A percentile compares a stretch with the other conserved stretches of the same genome.
phyloP scores from a whole-genome alignment of 2,888 invertebrate genomes.

The Galerucella calmariensis region DNA sequence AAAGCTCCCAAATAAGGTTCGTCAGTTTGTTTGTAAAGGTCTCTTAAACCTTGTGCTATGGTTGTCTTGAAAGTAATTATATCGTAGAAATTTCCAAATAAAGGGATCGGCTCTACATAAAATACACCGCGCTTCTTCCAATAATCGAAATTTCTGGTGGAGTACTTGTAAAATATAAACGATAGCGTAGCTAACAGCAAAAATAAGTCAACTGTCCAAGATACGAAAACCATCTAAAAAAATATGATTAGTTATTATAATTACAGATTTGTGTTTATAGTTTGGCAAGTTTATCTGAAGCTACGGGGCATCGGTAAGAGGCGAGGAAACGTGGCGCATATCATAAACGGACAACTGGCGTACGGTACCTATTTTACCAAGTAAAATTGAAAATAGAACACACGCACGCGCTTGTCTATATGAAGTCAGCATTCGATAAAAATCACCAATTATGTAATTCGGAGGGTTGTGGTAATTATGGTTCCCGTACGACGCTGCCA shows the following conservation, averaged over 20 bases:
- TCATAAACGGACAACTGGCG: too few species aligned
- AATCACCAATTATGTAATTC: too few species aligned
- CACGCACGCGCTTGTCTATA: too few species aligned
- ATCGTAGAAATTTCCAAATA: slow-evolving; percentile 50
- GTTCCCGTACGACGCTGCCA: too few species aligned
- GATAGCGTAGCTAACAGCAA: neutral
- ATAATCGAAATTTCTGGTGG: slow-evolving; percentile 50
- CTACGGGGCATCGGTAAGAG: too few species aligned
- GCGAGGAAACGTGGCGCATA: too few species aligned
- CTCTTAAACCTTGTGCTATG: slow-evolving; percentile 39
- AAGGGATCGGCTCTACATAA: slow-evolving; percentile 48
- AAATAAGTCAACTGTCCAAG: slow-evolving; percentile 29
- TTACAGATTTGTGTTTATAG: too few species aligned
- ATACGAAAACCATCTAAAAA: slow-evolving; percentile 36
- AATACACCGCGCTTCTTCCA: slow-evolving; percentile 50
- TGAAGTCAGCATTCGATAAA: too few species aligned
- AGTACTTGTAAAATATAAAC: slow-evolving; percentile 46
- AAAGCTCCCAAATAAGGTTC: slow-evolving; percentile 66
- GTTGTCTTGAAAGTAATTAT: slow-evolving; percentile 37
- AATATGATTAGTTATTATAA: neutral
- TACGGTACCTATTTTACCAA: too few species aligned
- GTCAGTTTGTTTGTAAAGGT: slow-evolving; percentile 32
- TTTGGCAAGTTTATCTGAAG: too few species aligned
- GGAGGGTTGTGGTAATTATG: too few species aligned
- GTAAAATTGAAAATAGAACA: too few species aligned